Percentiles rank a stretch among this genome's conserved stretches.
Conservation (phyloP, 2,888 invertebrate genomes). For the Xiphydria camelus region DNA sequence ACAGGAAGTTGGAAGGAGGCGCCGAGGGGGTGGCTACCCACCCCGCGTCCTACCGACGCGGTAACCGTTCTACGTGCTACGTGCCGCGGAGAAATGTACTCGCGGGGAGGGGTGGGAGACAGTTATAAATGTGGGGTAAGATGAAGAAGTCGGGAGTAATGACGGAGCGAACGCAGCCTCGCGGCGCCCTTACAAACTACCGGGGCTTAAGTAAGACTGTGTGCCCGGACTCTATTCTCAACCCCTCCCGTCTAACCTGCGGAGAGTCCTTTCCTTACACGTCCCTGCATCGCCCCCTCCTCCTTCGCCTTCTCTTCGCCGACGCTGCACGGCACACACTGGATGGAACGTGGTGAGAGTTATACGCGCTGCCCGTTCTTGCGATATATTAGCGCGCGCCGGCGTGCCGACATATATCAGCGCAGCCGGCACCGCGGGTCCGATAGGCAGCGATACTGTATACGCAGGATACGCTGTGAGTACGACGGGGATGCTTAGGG, state of each 20-base stretch:
- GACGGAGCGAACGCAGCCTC: slow-evolving; percentile 15
- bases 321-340: neutral
- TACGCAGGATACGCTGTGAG: no score
- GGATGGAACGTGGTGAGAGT: neutral
- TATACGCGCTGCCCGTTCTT: slow-evolving; percentile 3
- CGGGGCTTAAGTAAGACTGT: slow-evolving; percentile 15
- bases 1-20: no score
- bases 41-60: no score
- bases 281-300: no score
- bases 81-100: slow-evolving; percentile 9
- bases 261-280: neutral
- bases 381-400: slow-evolving; percentile 11
- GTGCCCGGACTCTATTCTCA: slow-evolving; percentile 12
- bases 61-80: no score
- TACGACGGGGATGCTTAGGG: no score
- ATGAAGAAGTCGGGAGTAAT: slow-evolving; percentile 18
- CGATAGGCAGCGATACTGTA: no score
- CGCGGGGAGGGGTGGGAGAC: slow-evolving; percentile 11
- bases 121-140: slow-evolving; percentile 15
- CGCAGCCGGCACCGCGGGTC: no score
- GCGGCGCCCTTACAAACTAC: slow-evolving; percentile 15
- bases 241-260: slow-evolving; percentile 5
- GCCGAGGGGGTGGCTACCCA: neutral
- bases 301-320: neutral
- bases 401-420: slow-evolving; percentile 9